phyloP scores from a whole-genome alignment of 2,888 invertebrate species.

The Tubulanus polymorphus region DNA sequence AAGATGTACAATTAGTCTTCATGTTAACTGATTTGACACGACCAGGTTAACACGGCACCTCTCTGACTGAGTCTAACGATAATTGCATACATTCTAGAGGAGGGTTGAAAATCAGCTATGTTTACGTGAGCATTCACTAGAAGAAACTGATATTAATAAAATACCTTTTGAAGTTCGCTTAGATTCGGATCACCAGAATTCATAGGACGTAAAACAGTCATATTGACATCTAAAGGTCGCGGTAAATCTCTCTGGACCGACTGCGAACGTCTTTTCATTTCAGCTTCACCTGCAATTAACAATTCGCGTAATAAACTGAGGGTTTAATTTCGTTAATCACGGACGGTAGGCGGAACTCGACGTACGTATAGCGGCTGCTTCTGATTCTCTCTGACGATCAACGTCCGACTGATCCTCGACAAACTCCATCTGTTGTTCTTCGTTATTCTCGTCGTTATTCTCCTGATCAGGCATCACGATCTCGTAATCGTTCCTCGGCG shows the following conservation, averaged over 20 bases:
- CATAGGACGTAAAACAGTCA: slow-evolving; percentile 72
- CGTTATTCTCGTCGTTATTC: slow-evolving; percentile 53
- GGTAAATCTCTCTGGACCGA: slow-evolving; percentile 82
- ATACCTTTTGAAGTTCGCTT: slow-evolving; percentile 76
- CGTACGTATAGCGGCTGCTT: slow-evolving; percentile 26
- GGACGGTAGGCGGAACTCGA: slow-evolving; percentile 3
- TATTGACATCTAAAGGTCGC: slow-evolving; percentile 81
- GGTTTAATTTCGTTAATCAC: neutral
- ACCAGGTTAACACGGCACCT: too few species aligned
- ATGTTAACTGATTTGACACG: too few species aligned
- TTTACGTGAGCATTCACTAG: too few species aligned
- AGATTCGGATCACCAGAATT: slow-evolving; percentile 69
- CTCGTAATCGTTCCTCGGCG: slow-evolving; percentile 96
- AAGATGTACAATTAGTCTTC: too few species aligned
- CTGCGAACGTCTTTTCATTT: slow-evolving; percentile 74
- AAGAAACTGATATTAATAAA: too few species aligned
- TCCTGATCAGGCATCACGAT: slow-evolving; percentile 86
- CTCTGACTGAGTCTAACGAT: too few species aligned
- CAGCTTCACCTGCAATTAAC: slow-evolving; percentile 59
- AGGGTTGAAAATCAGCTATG: too few species aligned
- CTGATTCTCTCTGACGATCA: slow-evolving; percentile 58
- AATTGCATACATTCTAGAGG: too few species aligned
- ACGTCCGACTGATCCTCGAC: slow-evolving; percentile 71
- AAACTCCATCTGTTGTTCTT: slow-evolving; percentile 33
- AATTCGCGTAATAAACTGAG: neutral